phyloP scores from a whole-genome alignment of 1,140 invertebrate species.

The Rhyzopertha dominica region DNA sequence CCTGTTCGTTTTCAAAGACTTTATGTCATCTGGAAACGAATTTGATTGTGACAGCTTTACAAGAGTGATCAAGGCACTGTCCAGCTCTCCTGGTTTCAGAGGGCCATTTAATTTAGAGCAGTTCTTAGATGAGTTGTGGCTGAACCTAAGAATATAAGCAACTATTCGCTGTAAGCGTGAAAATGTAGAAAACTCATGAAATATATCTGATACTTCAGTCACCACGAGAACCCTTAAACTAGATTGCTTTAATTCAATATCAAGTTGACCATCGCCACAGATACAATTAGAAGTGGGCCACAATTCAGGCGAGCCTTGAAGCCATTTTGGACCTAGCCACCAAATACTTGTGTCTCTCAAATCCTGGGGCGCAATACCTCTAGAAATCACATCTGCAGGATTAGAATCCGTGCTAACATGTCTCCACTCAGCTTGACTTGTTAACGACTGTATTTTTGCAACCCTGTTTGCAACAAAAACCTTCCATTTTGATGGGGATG shows the following conservation, averaged over 20 bases:
- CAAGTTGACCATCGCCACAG: background rate
- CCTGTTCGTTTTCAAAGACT: slow-evolving; percentile 3
- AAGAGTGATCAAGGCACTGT: background rate
- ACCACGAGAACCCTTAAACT: background rate
- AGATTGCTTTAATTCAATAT: slow-evolving; percentile 14
- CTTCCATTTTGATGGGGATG: slow-evolving; percentile 15
- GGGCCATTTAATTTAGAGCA: background rate
- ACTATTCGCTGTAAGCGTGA: slow-evolving; percentile 10
- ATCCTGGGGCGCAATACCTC: slow-evolving; percentile 19
- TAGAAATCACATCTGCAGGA: slow-evolving; percentile 23
- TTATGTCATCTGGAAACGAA: slow-evolving; percentile 16
- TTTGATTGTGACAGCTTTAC: slow-evolving; percentile 8
- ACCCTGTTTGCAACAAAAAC: slow-evolving; percentile 27
- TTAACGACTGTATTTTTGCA: slow-evolving; percentile 30
- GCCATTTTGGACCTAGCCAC: slow-evolving; percentile 25
- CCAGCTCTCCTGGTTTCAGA: slow-evolving; percentile 13
- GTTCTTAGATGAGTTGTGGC: slow-evolving; percentile 5
- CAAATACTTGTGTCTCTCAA: slow-evolving; percentile 19
- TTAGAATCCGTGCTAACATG: slow-evolving; percentile 26
- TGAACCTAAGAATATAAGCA: slow-evolving; percentile 16
- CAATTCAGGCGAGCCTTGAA: background rate
- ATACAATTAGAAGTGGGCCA: no score
- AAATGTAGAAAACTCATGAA: slow-evolving; percentile 5
- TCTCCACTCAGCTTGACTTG: slow-evolving; percentile 22
- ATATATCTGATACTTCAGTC: slow-evolving; percentile 9